Conservation (phyloP, 2,888 invertebrate genomes). For the Tetramorium bicarinatum region DNA sequence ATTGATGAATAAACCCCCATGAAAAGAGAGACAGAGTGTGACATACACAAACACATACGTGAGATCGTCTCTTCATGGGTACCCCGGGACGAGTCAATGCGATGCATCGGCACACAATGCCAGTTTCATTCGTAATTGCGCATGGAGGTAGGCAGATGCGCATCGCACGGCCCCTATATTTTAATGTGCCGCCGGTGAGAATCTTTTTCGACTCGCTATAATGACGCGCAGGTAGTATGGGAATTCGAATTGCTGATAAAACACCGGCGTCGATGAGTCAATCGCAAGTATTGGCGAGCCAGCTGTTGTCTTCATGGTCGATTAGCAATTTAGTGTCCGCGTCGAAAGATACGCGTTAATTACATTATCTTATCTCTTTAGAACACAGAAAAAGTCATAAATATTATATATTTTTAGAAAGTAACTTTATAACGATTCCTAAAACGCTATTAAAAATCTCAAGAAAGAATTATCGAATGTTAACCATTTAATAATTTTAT, state of each 20-base stretch:
- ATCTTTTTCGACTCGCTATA: conserved; percentile 59
- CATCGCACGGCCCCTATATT: conserved; percentile 73
- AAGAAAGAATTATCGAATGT: background rate
- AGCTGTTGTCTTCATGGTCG: conserved; percentile 58
- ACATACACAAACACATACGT: conserved; percentile 59
- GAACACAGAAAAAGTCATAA: conserved; percentile 2
- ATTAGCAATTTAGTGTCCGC: conserved; percentile 4
- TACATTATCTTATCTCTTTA: conserved; percentile 45
- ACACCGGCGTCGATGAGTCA: conserved; percentile 36
- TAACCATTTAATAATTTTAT: background rate
- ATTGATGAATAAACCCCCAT: conserved; percentile 71
- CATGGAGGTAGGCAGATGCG: conserved; percentile 72
- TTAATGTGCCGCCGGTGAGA: conserved; percentile 69
- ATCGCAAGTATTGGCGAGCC: conserved; percentile 46
- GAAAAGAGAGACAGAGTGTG: conserved; percentile 45
- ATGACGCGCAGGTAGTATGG: conserved; percentile 68
- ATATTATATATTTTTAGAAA: conserved; percentile 9
- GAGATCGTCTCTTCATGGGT: conserved; percentile 67
- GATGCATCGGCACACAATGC: conserved; percentile 71
- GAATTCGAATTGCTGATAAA: conserved; percentile 68
- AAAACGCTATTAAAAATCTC: background rate
- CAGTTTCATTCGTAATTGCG: conserved; percentile 71
- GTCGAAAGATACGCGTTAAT: conserved; percentile 34
- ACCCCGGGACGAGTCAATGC: conserved; percentile 58
- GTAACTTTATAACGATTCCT: background rate